Percentiles rank a stretch among this genome's conserved stretches.
Conservation (phyloP, 2,797 vertebrate species). For the Thripadectes ignobilis region DNA sequence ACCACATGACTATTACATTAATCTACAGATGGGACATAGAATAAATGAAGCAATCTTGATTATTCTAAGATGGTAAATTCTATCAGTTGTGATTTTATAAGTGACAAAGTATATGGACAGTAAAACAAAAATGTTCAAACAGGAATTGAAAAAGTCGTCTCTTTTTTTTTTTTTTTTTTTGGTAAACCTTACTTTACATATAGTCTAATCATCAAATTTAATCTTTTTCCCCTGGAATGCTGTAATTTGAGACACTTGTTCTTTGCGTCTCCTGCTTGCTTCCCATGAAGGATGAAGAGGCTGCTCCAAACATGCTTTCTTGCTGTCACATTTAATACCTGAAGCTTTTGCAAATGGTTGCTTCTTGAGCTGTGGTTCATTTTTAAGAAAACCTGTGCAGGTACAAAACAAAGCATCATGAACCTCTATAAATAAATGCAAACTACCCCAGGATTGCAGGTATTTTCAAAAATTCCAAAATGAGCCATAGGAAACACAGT, state of each 20-base stretch:
- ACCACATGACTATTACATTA: neutral
- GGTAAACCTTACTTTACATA: neutral
- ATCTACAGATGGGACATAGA: neutral
- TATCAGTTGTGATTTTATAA: neutral
- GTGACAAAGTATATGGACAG: neutral
- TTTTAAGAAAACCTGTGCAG: conserved; percentile 64
- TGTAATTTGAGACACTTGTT: conserved; percentile 89
- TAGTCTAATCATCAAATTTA: conserved; percentile 85
- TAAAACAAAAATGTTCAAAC: neutral
- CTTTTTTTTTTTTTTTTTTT: too few relatives aligned
- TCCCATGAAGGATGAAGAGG: conserved; percentile 97
- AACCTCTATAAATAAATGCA: neutral
- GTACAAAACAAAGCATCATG: neutral
- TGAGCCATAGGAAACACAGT: neutral
- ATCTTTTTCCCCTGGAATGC: conserved; percentile 96
- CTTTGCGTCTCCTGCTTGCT: conserved; percentile 90
- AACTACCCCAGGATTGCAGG: neutral
- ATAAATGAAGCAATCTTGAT: neutral
- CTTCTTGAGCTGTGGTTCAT: conserved; percentile 64
- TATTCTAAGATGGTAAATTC: neutral
- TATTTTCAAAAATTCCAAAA: neutral
- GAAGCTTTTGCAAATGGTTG: conserved; percentile 59
- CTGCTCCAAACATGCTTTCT: conserved; percentile 66
- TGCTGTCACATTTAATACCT: neutral
- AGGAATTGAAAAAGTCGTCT: neutral